Evolutionary conservation across 2,888 invertebrate genomes (phyloP), one percentile per base, ranked within the genome.

Genomic region (Ophion obscuratus): DNA sequence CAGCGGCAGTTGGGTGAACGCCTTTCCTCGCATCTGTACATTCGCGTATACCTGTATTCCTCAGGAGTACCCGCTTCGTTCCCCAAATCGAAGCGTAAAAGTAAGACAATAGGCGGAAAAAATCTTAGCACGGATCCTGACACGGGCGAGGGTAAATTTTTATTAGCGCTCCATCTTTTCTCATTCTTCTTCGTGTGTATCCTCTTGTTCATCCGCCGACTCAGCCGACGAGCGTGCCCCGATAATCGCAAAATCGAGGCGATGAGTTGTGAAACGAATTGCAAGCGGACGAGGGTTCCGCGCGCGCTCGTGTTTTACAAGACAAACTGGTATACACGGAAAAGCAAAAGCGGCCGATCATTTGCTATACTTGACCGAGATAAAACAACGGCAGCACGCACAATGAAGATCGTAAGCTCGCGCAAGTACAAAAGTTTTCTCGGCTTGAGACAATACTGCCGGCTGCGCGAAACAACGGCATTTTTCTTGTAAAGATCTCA

Each of bases 51-150:
- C 66, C 53, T 10, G n/a, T 36, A 36, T 73, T 36, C 9, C 10
- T n/a, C 27, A 59, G 5, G 20, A 36, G 53, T 68, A 11, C 47
- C 7, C 36, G 67, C 27, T 40, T 70, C 66, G 36, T 67, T 53
- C 70, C 67, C 74, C 66, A 83, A 88, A 90, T 91, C 91, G 89
- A 88, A 89, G 90, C 92, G 91, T 92, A 89, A 92, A 92, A 91
- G 84, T 91, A 90, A 91, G 90, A 92, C 92, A 92, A 92, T 92
- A 89, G 91, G 88, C 90, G 90, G 91, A 91, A 92, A 91, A 91
- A 90, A 81, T 86, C 83, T 83, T 84, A 68, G 80, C 86, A 84
- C 84, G 77, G 64, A 71, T 86, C 79, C 53, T 78, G 82, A 87
- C 81, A 67, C 78, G 75, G 82, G 59, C 75, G 73, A 73, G 66